These are phyloP conservation scores for Megamerina dolium DNA, from an alignment of 2,888 invertebrate species.

Conservation along the genomic window DNA sequence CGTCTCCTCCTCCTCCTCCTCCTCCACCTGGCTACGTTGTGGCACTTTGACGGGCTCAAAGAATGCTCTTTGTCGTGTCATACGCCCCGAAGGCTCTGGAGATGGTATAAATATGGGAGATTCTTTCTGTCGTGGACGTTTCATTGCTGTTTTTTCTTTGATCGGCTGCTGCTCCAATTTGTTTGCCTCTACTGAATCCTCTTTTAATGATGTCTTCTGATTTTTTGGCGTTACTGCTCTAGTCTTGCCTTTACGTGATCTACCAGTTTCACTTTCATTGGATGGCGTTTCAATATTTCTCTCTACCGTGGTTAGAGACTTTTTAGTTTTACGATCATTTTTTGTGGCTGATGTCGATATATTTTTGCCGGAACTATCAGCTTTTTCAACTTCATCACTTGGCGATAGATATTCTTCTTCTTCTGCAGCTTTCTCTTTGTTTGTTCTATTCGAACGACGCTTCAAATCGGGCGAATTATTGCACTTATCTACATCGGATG, in stretches of 20 bases:
- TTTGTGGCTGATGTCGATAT: background rate
- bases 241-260: slow-evolving; percentile 28
- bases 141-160: slow-evolving; percentile 30
- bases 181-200: slow-evolving; percentile 16
- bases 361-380: slow-evolving; percentile 24
- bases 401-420: slow-evolving; percentile 34
- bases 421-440: slow-evolving; percentile 28
- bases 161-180: slow-evolving; percentile 25
- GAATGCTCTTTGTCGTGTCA: slow-evolving; percentile 46
- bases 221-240: slow-evolving; percentile 22
- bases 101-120: slow-evolving; percentile 45
- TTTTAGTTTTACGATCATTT: slow-evolving; percentile 19
- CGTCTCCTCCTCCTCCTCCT: slow-evolving; percentile 6
- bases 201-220: slow-evolving; percentile 7
- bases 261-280: slow-evolving; percentile 27
- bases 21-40: slow-evolving; percentile 26
- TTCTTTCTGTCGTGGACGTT: slow-evolving; percentile 44
- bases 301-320: slow-evolving; percentile 18
- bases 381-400: slow-evolving; percentile 27
- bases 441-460: slow-evolving; percentile 39
- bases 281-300: slow-evolving; percentile 27
- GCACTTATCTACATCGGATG: slow-evolving; percentile 36
- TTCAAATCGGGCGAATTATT: slow-evolving; percentile 35
- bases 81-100: slow-evolving; percentile 45
- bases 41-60: slow-evolving; percentile 47